These are phyloP conservation scores for Paedocypris sp. DNA, from an alignment of 2,113 vertebrate genomes.

Conservation along the genomic window DNA sequence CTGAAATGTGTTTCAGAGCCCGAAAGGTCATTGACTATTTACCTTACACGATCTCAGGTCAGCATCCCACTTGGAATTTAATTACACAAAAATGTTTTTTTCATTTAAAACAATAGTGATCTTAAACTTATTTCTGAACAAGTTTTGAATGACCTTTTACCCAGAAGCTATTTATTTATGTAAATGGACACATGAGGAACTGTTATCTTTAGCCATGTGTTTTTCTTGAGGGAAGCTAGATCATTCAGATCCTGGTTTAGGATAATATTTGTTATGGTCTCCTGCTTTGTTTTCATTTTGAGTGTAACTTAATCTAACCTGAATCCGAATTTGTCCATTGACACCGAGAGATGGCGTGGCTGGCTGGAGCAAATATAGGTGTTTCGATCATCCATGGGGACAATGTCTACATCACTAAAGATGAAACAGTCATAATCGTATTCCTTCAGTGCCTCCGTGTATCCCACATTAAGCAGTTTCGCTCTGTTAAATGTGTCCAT, in stretches of 20 bases:
- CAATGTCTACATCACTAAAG: constrained; percentile 75
- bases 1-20: too few relatives aligned
- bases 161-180: too few relatives aligned
- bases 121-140: too few relatives aligned
- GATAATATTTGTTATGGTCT: background rate
- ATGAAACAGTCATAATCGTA: constrained; percentile 75
- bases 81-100: too few relatives aligned
- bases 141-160: too few relatives aligned
- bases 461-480: constrained; percentile 74
- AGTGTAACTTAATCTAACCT: constrained; percentile 44
- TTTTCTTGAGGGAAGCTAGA: background rate
- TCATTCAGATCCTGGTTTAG: background rate
- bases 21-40: background rate
- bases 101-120: too few relatives aligned
- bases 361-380: constrained; percentile 68
- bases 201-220: background rate
- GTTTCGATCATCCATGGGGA: constrained; percentile 74
- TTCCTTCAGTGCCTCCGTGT: constrained; percentile 68
- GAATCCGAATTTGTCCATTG: constrained; percentile 78
- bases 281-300: background rate
- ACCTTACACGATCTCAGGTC: background rate
- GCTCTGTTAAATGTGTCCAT: constrained; percentile 70
- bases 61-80: background rate
- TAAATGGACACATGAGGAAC: too few relatives aligned
- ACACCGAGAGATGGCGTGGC: constrained; percentile 73